Evolutionary conservation across 1,140 invertebrate species (phyloP).

Genomic region (Drosophila albomicans): DNA sequence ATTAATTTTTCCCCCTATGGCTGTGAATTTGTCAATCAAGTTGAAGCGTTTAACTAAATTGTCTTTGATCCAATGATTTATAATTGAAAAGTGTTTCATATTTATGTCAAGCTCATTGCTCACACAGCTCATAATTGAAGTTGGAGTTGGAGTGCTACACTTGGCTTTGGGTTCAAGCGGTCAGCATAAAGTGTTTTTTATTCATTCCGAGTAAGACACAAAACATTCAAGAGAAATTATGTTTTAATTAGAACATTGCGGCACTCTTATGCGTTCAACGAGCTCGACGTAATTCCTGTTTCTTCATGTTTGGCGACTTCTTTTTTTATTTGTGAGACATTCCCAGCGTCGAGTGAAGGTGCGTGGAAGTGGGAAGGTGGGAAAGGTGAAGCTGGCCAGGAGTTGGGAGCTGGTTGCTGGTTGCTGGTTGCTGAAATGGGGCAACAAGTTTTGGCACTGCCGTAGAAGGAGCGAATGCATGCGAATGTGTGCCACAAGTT

Average conservation of each 20-base stretch:
- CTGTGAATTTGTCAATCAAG: not conserved
- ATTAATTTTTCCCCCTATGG: not conserved
- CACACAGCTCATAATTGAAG: constrained; percentile 10
- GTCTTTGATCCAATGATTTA: constrained; percentile 1
- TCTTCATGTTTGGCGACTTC: constrained; percentile 3
- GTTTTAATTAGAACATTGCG: constrained; percentile 79
- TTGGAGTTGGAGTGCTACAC: not conserved
- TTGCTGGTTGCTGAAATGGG: constrained; percentile 28
- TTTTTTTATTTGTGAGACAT: constrained; percentile 2
- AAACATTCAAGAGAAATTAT: constrained; percentile 55
- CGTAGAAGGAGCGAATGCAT: not conserved
- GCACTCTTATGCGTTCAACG: constrained; percentile 37
- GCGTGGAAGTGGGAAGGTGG: not conserved
- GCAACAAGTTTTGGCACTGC: constrained; percentile 28
- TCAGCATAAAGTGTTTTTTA: constrained; percentile 36
- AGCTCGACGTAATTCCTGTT: constrained; percentile 23
- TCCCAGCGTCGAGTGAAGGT: not conserved
- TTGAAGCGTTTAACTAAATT: constrained; percentile 4
- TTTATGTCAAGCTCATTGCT: constrained; percentile 34
- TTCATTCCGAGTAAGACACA: constrained; percentile 57
- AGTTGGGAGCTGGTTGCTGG: constrained; percentile 18
- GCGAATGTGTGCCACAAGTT: constrained; percentile 26
- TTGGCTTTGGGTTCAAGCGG: constrained; percentile 64
- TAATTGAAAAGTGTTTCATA: constrained; percentile 51
- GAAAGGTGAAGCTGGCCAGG: constrained; percentile 12